Evolutionary conservation across 2,888 invertebrate species (phyloP), one percentile per base, ranked within the genome.

Genomic region (Idaea dimidiata): DNA sequence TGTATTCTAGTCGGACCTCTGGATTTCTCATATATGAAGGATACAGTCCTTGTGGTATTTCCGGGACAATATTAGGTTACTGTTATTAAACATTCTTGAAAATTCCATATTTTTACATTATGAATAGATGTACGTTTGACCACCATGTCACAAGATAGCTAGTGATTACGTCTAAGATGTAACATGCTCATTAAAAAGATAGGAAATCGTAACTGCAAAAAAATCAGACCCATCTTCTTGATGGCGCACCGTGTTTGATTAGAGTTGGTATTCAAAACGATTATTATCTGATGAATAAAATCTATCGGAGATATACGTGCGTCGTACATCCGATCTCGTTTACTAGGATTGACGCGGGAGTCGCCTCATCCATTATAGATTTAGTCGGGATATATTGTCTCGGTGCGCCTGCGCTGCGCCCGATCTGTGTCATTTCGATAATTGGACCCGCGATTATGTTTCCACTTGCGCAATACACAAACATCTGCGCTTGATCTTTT

Each of bases 331-430:
- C 88, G 87, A 82, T 88, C 88, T 88, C 88, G 89, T 89, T 88
- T 86, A 83, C 87, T 81, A 84, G 43, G 88, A 87, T 82, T 86
- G 88, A 87, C 89, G 82, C 84, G 80, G 83, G 88, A 86, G 84
- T 81, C 82, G 84, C 81, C 89, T 92, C 91, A 91, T 91, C 90
- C 91, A 91, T 92, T 90, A 92, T 89, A 92, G 89, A 91, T 91
- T 84, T 87, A 80, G 81, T 81, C 80, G 72, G 81, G 84, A 86
- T 84, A 43, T 43, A 43, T 33, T 7, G 33, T 33, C 33, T 33
- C 33, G 33, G 33, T 86, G 86, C 82, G 80, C 77, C 78, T 43
- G 43, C 43, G 43, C 43, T 43, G 14, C 43, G 43, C 75, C 82
- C 68, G 65, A 83, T 79, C 82, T 85, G 84, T 88, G 88, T 89